Evolutionary conservation across 2,113 vertebrate genomes (phyloP), one percentile per base, ranked within the genome.

Genomic region (Syrrhaptes paradoxus): DNA sequence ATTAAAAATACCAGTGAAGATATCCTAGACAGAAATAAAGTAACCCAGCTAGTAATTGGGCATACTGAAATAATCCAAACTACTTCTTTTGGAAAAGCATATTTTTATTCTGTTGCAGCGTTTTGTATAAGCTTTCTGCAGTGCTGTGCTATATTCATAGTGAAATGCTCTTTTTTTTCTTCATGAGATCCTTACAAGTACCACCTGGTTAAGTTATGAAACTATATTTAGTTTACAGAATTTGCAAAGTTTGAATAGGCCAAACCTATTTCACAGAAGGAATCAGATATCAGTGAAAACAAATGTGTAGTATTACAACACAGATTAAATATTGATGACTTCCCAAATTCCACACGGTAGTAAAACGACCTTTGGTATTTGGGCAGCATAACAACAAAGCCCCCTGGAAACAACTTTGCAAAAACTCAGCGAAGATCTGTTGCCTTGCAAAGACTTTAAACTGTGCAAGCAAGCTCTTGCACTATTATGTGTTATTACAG

Each of bases 321-420:
- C 36, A 81, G 74, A 83, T 89, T 84, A 91, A 93, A 89, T 87
- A 92, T 65, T 89, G 77, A 89, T 38, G 74, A 59, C 18, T 78
- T 77, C 45, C 48, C 52, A 83, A 93, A 85, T 91, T 84, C 65
- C 28, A 31, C 63, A 5, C 2, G 48, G 45, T 61, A 38, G 49
- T 66, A 61, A 59, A 95, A 65, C 74, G 78, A 61, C 34, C 7
- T 82, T 87, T 94, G 46, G 18, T 77, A 74, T 48, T 83, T 8
- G 13, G 45, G 52, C 49, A 62, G 32, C 36, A 21, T 65, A 93
- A 59, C 32, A 80, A 80, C 48, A 29, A 73, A 46, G 25, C 17
- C 49, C n/a, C 7, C 16, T 38, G n/a, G 76, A 76, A 95, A 90
- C 24, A 66, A 7, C 41, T 87, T 38, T 26, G 32, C 55, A 59